Evolutionary conservation across 2,888 invertebrate genomes (phyloP).

Genomic region (Lasioglossum zephyrum): DNA sequence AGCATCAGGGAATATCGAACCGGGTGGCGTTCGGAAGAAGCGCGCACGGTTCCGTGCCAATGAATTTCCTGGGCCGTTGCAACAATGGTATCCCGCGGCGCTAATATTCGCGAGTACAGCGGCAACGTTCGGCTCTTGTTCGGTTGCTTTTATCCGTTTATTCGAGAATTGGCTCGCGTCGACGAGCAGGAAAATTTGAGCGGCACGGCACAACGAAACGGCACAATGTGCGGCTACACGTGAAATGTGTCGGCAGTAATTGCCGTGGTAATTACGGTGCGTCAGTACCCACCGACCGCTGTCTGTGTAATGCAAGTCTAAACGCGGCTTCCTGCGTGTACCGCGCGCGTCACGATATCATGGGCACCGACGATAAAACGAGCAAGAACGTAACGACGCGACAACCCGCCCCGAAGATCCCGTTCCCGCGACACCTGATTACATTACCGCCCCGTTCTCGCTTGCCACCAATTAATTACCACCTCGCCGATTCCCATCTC

Average conservation of each 20-base stretch:
- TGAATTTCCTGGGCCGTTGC: slow-evolving; percentile 20
- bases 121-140: slow-evolving; percentile 41
- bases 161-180: slow-evolving; percentile 32
- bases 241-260: slow-evolving; percentile 74
- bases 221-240: slow-evolving; percentile 52
- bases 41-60: background rate
- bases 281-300: slow-evolving; percentile 62
- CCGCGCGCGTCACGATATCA: slow-evolving; percentile 18
- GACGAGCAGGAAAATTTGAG: slow-evolving; percentile 60
- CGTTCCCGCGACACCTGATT: slow-evolving; percentile 8
- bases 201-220: slow-evolving; percentile 42
- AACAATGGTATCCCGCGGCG: slow-evolving; percentile 4
- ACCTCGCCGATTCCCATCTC: background rate
- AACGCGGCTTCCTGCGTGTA: slow-evolving; percentile 61
- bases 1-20: background rate
- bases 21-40: background rate
- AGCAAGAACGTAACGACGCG: slow-evolving; percentile 14
- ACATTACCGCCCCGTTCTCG: background rate
- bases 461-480: background rate
- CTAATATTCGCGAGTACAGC: slow-evolving; percentile 27
- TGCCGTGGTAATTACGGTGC: slow-evolving; percentile 71
- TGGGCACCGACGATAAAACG: background rate
- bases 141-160: slow-evolving; percentile 56
- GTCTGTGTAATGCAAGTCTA: slow-evolving; percentile 68
- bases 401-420: slow-evolving; percentile 14